Base-by-base conservation (phyloP, 64 coral and sea anemone genomes). In the Actinia tenebrosa region DNA sequence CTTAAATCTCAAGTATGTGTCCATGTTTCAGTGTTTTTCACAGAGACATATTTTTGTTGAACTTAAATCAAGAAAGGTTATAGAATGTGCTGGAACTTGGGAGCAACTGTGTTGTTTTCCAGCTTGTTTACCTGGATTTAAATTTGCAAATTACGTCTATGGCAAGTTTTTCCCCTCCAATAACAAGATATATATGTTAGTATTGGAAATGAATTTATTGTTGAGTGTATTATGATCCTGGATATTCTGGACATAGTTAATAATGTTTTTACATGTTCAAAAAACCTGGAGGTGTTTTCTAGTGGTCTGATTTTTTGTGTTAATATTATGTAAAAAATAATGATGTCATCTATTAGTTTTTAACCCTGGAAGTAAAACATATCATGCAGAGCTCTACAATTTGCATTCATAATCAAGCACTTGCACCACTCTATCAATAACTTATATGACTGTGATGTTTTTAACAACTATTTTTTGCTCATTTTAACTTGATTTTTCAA, bases 1-100 rank as follows among this genome's bases (percentile, higher is more conserved):
- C 79, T 81, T 81, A 50, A 81, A 81, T 81, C 45, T 81, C 17
- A 81, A 81, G 79, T 53, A 53, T 52, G 79, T 81, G 79, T 81
- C 14, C 79, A 81, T 81, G 79, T 81, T 81, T 81, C 4, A 17
- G 42, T 75, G 69, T 75, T 75, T 75, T 75, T 75, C 9, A 30
- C 69, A 75, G 7, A 7, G 19, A 30, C n/a, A 9, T 14, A 75
- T 30, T 27, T 11, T 27, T 30, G 25, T 30, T 75, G 23, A 75
- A 42, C 69, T 75, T 75, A 75, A 16, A 37, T 3, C 64, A 69
- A 69, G 20, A n/a, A n/a, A 23, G 64, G 11, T 22, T n/a, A 30
- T 75, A 75, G 69, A 75, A 75, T 75, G 26, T 75, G 69, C 69
- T 75, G 69, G 69, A 75, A 75, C 69, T 27, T 58, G 56, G 30